Percentiles rank a stretch among this genome's conserved stretches.
Evolutionary conservation across 2,888 invertebrate genomes (phyloP).

Genomic region (Cheilosia vulpina): DNA sequence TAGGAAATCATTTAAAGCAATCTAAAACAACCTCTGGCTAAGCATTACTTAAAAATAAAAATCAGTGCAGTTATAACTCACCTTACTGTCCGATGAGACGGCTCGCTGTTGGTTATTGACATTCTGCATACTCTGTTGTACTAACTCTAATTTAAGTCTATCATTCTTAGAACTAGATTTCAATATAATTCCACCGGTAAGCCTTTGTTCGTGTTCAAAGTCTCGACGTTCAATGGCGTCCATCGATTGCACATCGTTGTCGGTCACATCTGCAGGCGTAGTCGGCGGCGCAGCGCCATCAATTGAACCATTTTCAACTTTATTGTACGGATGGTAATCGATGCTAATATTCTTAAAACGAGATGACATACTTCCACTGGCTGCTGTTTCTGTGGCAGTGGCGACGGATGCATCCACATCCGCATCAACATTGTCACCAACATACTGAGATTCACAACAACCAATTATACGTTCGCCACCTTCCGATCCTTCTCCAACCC

Average conservation of each 20-base stretch:
- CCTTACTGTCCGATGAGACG: conserved; percentile 82
- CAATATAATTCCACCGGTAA: conserved; percentile 82
- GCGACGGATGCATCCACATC: conserved; percentile 24
- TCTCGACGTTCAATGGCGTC: conserved; percentile 83
- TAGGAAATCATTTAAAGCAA: too few relatives aligned
- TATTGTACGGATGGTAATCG: conserved; percentile 72
- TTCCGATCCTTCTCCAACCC: neutral
- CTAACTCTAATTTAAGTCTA: conserved; percentile 82
- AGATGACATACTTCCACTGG: conserved; percentile 80
- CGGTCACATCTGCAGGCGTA: conserved; percentile 51
- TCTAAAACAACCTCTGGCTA: too few relatives aligned
- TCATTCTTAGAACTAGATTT: conserved; percentile 81
- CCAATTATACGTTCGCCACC: neutral
- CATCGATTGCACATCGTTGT: conserved; percentile 83
- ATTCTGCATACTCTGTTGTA: conserved; percentile 76
- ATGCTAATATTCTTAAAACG: conserved; percentile 81
- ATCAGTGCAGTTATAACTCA: conserved; percentile 59
- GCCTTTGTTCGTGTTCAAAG: conserved; percentile 82
- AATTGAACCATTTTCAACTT: conserved; percentile 18
- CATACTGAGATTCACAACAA: conserved; percentile 50
- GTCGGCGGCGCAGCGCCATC: conserved; percentile 29
- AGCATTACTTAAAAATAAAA: neutral
- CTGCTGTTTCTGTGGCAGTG: neutral
- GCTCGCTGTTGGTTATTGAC: conserved; percentile 77
- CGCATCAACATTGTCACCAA: conserved; percentile 62